Base-by-base conservation (phyloP, 2,797 vertebrate species). In the Pangasius larnaudii region DNA sequence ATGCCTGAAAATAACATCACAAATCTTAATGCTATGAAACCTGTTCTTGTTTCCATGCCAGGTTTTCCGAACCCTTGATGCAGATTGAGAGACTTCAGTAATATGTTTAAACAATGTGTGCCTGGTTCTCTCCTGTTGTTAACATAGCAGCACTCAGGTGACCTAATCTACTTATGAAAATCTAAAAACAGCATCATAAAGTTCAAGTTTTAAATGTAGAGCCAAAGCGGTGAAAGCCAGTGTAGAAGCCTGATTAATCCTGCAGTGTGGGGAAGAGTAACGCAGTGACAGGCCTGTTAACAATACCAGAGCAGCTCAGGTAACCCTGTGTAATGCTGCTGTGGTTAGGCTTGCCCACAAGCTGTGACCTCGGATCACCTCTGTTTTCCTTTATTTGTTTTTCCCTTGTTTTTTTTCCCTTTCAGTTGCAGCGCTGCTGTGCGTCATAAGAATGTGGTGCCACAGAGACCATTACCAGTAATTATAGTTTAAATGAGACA, bases 401-500 rank as follows among this genome's bases (percentile, higher is more conserved):
- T 61, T 24, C 85, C 59, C 39, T 79, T 51, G 27, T 63, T 27
- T 1, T 3, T 67, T 53, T 8, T 2, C 10, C 36, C 75, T 39
- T 85, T 49, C 89, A 89, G 82, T 86, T 71, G 42, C 79, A 81
- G 87, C 49, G 61, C 80, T 69, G 88, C 63, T 33, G 80, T 86
- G 89, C 46, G 72, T 86, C 88, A 88, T 87, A 93, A 92, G 91
- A 90, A 91, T 71, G 88, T 86, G 85, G 86, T 86, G 92, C 92
- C 93, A 88, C 92, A 67, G 75, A 87, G 90, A 85, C 88, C 93
- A 94, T 92, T 87, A 89, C 91, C 87, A 89, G 92, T 93, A 95
- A 95, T 96, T 95, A 93, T 72, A 92, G 89, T 86, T 90, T 92
- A 94, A 95, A 95, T 91, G 92, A 93, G 92, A 93, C 86, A 91